Base-by-base conservation (phyloP, 2,113 vertebrate species). In the Telmatochromis brachygnathus region DNA sequence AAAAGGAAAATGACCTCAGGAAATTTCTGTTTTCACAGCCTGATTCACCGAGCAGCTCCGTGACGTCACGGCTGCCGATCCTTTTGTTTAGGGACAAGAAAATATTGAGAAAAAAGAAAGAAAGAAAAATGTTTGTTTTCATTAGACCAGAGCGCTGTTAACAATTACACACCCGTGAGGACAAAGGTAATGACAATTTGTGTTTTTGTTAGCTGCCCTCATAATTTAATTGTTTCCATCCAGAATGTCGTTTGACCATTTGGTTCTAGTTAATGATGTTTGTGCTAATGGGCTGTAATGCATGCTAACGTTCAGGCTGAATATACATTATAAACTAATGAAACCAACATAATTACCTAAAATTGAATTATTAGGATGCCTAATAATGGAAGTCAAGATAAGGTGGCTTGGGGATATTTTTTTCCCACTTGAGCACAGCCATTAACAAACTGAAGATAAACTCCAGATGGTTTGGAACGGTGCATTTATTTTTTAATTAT, bases 21-120 rank as follows among this genome's bases (percentile, higher is more conserved):
- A 96, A 97, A 96, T 94, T 92, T 83, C 91, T 96, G 93, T 93
- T 97, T 96, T 95, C 86, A 85, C 86, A 96, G 87, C 88, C 88
- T 85, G 90, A 87, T 89, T 93, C 91, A 87, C 87, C 53, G 90
- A 94, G 92, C 89, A 75, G 21, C 91, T 91, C 90, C 35, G 53
- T 94, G 89, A 94, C 95, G 82, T 95, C 92, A 94, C 62, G 39
- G 93, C 86, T 83, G 90, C 82, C 49, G 65, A 86, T 42, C 77
- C 84, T 86, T 87, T 85, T 91, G 82, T 92, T 86, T 51, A 21
- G 17, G 80, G 26, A 28, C 79, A 45, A 89, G 81, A 93, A 83
- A 65, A 56, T 75, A 65, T 0, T 2, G 14, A 35, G 26, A 4
- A 39, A 37, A 39, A 33, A 68, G 37, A 28, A 35, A n/a, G 39